These are phyloP conservation scores for Leucosticte australis DNA, from an alignment of 2,113 vertebrate genomes.

Conservation along the genomic window DNA sequence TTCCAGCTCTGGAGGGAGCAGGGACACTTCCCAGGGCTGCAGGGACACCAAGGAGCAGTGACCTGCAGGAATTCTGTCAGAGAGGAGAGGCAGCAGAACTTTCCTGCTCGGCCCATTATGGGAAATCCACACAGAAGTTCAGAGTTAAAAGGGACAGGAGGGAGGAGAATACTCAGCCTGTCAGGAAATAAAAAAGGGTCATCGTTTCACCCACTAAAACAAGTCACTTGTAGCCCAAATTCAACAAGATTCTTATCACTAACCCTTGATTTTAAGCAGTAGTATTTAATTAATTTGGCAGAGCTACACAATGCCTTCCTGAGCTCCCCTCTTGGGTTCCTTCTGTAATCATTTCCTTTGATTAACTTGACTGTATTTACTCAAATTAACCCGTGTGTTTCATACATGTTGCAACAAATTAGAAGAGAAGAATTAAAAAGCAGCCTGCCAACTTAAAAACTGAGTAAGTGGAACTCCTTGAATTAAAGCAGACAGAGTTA, in stretches of 20 bases:
- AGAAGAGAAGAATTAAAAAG: constrained; percentile 54
- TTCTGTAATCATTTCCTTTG: constrained; percentile 62
- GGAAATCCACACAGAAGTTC: neutral
- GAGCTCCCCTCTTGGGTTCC: constrained; percentile 25
- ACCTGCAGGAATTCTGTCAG: neutral
- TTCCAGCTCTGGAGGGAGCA: constrained; percentile 77
- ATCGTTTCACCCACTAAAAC: neutral
- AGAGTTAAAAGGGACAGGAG: neutral
- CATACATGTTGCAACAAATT: constrained; percentile 68
- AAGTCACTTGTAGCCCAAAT: neutral
- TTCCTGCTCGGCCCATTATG: neutral
- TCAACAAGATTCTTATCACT: constrained; percentile 4
- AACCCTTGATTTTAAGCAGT: constrained; percentile 36
- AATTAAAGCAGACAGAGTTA: constrained; percentile 61
- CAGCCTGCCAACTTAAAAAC: constrained; percentile 52
- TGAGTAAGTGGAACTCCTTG: constrained; percentile 41
- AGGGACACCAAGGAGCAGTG: constrained; percentile 19
- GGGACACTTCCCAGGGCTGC: constrained; percentile 26
- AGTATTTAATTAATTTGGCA: constrained; percentile 56
- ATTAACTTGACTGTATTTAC: constrained; percentile 59
- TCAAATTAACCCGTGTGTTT: constrained; percentile 53
- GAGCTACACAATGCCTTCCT: neutral
- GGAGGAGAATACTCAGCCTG: neutral
- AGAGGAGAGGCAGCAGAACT: neutral
- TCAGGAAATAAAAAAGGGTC: neutral